Percentiles rank a stretch among this genome's conserved stretches.
These are phyloP conservation scores for Scaptomyza graminum DNA, from an alignment of 1,140 invertebrate species.

Conservation along the genomic window DNA sequence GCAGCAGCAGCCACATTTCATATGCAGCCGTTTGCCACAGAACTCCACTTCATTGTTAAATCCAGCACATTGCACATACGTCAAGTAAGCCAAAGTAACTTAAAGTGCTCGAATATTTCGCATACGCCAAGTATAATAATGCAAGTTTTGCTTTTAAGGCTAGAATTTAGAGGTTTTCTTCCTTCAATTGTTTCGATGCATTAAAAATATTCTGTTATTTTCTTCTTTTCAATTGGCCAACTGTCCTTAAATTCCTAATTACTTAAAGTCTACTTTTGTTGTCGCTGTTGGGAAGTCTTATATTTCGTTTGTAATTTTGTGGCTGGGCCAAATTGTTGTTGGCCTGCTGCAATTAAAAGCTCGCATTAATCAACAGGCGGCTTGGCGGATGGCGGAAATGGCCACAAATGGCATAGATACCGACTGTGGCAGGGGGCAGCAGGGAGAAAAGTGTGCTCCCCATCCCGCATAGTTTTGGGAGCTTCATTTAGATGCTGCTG, in stretches of 20 bases:
- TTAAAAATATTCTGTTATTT: no score
- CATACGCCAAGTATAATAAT: constrained; percentile 10
- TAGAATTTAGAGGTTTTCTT: no score
- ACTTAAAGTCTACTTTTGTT: constrained; percentile 21
- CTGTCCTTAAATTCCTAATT: no score
- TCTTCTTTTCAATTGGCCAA: no score
- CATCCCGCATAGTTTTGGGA: constrained; percentile 35
- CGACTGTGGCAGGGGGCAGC: no score
- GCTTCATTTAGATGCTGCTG: constrained; percentile 21
- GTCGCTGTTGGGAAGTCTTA: constrained; percentile 7
- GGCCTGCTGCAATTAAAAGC: constrained; percentile 64
- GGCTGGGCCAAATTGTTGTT: neutral
- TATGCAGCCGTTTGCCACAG: constrained; percentile 35
- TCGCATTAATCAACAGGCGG: constrained; percentile 75
- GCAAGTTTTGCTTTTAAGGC: neutral
- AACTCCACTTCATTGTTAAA: constrained; percentile 23
- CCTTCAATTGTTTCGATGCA: no score
- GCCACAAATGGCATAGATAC: neutral
- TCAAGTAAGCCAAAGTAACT: constrained; percentile 26
- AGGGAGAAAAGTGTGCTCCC: neutral
- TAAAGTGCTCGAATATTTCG: constrained; percentile 30
- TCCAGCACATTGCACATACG: constrained; percentile 42
- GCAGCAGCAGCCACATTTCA: constrained; percentile 38
- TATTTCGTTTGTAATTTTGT: neutral
- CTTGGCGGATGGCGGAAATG: constrained; percentile 9